Evolutionary conservation across 1,140 invertebrate species (phyloP).

Genomic region (Drosophila hydei): DNA sequence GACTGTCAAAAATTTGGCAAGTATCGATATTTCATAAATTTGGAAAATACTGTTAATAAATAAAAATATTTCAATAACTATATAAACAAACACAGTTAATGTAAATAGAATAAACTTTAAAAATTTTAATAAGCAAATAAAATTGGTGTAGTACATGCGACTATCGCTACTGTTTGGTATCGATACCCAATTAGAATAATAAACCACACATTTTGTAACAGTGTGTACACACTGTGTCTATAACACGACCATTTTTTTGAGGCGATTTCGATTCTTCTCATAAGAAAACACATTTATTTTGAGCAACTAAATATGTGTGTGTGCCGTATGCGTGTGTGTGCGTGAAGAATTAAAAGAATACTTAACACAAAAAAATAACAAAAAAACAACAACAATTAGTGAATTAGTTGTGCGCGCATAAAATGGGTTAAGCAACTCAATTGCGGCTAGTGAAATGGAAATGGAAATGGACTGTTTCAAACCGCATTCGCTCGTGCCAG

Average conservation of each 20-base stretch:
- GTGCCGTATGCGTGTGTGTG: conserved; percentile 50
- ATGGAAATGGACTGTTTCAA: conserved; percentile 47
- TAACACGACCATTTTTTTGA: conserved; percentile 51
- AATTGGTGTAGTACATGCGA: background rate
- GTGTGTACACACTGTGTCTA: conserved; percentile 55
- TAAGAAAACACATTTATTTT: conserved; percentile 75
- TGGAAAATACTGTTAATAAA: too few species aligned
- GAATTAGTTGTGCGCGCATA: conserved; percentile 30
- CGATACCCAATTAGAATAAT: conserved; percentile 42
- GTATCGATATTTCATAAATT: conserved; percentile 7
- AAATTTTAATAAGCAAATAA: background rate
- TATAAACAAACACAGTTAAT: background rate
- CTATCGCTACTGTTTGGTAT: conserved; percentile 3
- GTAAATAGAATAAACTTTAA: background rate
- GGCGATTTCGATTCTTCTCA: conserved; percentile 60
- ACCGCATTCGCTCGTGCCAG: conserved; percentile 52
- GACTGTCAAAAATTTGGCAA: conserved; percentile 15
- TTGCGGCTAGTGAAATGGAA: conserved; percentile 46
- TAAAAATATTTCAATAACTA: background rate
- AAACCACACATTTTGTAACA: conserved; percentile 6
- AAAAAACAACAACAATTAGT: conserved; percentile 24
- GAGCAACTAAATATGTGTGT: conserved; percentile 51
- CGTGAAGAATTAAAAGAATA: conserved; percentile 53
- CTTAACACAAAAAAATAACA: conserved; percentile 31
- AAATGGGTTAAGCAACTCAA: conserved; percentile 39